These are phyloP conservation scores for Ptilodon capucinus DNA, from an alignment of 2,888 invertebrate genomes.

Conservation along the genomic window DNA sequence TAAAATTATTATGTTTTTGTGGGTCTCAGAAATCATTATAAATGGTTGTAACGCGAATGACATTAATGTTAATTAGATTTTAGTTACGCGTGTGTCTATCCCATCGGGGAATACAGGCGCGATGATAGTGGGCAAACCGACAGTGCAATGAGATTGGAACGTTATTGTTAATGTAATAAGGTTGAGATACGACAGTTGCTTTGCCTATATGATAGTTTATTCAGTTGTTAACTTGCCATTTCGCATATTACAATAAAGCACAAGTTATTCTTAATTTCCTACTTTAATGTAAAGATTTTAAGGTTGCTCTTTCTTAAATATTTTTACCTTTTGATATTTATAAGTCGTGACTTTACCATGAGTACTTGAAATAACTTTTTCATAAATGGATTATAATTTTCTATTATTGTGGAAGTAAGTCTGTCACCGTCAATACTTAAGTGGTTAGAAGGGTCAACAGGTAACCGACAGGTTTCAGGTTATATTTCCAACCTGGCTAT, in stretches of 20 bases:
- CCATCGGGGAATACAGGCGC: too few species aligned
- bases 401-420: too few species aligned
- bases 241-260: constrained; percentile 29
- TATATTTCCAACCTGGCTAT: too few species aligned
- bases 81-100: too few species aligned
- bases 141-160: neutral
- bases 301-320: too few species aligned
- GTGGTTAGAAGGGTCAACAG: too few species aligned
- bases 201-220: neutral
- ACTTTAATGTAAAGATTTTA: constrained; percentile 9
- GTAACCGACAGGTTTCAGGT: too few species aligned
- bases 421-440: too few species aligned
- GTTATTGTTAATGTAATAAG: neutral
- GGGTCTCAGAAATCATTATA: constrained; percentile 61
- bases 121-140: neutral
- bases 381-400: too few species aligned
- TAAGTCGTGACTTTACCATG: too few species aligned
- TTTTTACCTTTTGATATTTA: too few species aligned
- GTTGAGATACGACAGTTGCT: neutral
- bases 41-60: constrained; percentile 60
- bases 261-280: constrained; percentile 17
- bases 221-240: constrained; percentile 40
- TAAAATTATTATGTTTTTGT: constrained; percentile 46
- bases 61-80: constrained; percentile 43
- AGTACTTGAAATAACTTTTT: too few species aligned